Percentiles rank a stretch among this genome's conserved stretches.
Conservation (phyloP, 2,113 vertebrate species). For the Daboia siamensis region DNA sequence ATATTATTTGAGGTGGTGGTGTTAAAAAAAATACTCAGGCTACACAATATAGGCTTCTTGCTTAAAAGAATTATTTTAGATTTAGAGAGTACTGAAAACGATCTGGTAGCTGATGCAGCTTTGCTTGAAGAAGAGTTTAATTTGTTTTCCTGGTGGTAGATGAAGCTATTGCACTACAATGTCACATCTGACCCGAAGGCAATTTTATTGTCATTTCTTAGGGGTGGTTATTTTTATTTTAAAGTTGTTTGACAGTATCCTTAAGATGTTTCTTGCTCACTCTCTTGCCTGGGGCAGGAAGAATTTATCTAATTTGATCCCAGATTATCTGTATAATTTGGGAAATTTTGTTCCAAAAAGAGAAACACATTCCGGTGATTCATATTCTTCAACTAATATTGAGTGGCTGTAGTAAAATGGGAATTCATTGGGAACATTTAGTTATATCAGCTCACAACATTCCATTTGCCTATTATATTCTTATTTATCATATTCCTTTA, state of each 20-base stretch:
- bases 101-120: not conserved
- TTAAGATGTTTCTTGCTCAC: not conserved
- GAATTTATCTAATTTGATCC: not conserved
- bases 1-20: not conserved
- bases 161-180: slow-evolving; percentile 54
- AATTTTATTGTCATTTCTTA: not conserved
- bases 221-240: not conserved
- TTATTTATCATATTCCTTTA: not conserved
- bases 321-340: slow-evolving; percentile 1
- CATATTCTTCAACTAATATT: not conserved
- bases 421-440: not conserved
- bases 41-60: not conserved
- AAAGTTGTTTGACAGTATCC: slow-evolving; percentile 27
- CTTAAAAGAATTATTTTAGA: slow-evolving; percentile 2
- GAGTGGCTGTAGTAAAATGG: slow-evolving; percentile 2
- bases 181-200: not conserved
- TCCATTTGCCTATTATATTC: not conserved
- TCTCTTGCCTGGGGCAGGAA: not conserved
- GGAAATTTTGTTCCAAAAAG: slow-evolving; percentile 18
- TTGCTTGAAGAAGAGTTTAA: not conserved
- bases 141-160: slow-evolving; percentile 11
- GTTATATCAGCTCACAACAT: fast-evolving
- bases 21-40: not conserved
- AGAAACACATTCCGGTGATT: not conserved
- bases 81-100: not conserved